These are phyloP conservation scores for Bufo bufo DNA, from an alignment of 2,113 vertebrate genomes.

Conservation along the genomic window DNA sequence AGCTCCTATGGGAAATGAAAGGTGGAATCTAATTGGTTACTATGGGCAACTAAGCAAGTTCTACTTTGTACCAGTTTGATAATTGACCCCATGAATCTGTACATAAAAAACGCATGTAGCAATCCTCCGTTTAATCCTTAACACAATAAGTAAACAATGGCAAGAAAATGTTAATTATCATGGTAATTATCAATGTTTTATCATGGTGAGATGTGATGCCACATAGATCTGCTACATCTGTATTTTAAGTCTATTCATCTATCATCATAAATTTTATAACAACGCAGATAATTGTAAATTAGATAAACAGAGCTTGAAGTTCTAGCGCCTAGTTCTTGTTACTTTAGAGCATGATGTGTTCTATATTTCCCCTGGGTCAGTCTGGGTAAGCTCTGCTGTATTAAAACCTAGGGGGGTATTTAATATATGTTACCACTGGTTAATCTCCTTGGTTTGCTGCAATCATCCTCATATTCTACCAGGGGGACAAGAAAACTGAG, in stretches of 20 bases:
- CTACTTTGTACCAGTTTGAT: no score
- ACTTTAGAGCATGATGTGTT: not conserved
- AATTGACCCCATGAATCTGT: no score
- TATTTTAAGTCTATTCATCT: not conserved
- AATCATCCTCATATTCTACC: not conserved
- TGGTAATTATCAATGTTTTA: no score
- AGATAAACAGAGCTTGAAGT: not conserved
- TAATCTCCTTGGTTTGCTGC: constrained; percentile 2
- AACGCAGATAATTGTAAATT: not conserved
- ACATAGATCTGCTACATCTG: no score
- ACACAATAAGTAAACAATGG: no score
- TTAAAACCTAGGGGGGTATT: not conserved
- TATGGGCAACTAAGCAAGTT: no score
- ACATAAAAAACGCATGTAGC: no score
- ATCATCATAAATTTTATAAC: not conserved
- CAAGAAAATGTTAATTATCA: no score
- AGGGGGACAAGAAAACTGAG: not conserved
- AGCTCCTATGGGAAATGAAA: no score
- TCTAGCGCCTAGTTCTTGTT: not conserved
- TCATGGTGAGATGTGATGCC: no score
- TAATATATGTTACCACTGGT: not conserved
- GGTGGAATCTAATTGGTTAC: no score
- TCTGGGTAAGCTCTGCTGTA: not conserved
- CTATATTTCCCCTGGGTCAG: not conserved
- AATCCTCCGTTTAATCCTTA: no score